Evolutionary conservation across 1,140 invertebrate species (phyloP).

Genomic region (Batillaria attramentaria): DNA sequence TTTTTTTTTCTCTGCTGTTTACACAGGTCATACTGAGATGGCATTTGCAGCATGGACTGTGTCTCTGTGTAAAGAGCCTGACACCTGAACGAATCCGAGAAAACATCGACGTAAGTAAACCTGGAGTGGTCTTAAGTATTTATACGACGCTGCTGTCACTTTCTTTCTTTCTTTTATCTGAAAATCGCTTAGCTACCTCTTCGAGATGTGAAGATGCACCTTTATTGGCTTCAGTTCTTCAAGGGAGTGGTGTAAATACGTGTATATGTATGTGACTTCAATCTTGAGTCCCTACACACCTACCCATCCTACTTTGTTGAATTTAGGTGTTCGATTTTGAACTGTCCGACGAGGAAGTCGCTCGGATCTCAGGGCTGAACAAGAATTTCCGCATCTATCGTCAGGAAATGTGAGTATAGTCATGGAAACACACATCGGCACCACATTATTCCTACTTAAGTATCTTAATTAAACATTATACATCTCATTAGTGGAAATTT

Average conservation of each 20-base stretch:
- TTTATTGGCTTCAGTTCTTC: background rate
- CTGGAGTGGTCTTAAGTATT: background rate
- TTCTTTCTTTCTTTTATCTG: background rate
- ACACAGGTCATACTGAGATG: conserved; percentile 22
- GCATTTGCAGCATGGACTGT: conserved; percentile 22
- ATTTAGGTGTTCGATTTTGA: conserved; percentile 65
- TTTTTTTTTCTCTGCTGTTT: too few relatives aligned
- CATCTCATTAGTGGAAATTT: background rate
- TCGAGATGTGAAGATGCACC: background rate
- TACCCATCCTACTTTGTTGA: background rate
- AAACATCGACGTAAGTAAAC: conserved; percentile 15
- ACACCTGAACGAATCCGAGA: conserved; percentile 16
- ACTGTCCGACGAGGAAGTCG: conserved; percentile 53
- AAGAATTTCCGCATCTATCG: conserved; percentile 43
- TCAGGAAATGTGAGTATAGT: conserved; percentile 41
- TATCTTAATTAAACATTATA: background rate
- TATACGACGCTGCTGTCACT: background rate
- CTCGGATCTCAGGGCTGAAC: conserved; percentile 39
- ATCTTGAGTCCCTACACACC: background rate
- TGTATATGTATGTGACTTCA: background rate
- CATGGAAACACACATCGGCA: too few relatives aligned
- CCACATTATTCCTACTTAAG: background rate
- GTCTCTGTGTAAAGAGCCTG: conserved; percentile 24
- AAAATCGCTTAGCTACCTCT: background rate
- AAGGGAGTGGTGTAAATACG: background rate